Evolutionary conservation across 2,113 vertebrate genomes (phyloP).

Genomic region (Paraplagusia blochii): DNA sequence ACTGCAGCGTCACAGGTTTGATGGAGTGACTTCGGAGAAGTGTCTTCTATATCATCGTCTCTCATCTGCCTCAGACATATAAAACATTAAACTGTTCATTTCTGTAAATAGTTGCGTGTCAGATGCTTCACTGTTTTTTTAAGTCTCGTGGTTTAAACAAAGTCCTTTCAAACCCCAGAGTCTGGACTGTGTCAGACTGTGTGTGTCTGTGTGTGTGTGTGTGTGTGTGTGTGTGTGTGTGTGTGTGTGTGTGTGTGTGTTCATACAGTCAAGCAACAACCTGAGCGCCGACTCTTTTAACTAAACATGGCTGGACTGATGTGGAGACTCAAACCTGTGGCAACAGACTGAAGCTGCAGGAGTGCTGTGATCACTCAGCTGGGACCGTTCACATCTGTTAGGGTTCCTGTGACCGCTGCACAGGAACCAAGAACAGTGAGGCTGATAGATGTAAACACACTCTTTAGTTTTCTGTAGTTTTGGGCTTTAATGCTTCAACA

Average conservation of each 20-base stretch:
- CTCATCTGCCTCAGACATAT: too few relatives aligned
- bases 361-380: constrained; percentile 14
- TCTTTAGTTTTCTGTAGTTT: background rate
- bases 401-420: background rate
- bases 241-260: background rate
- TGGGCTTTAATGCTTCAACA: too few relatives aligned
- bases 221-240: background rate
- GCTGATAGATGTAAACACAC: background rate
- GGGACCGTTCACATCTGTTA: background rate
- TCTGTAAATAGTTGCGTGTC: background rate
- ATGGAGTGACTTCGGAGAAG: too few relatives aligned
- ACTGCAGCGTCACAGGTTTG: too few relatives aligned
- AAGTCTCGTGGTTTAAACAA: background rate
- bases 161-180: background rate
- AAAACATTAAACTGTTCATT: too few relatives aligned
- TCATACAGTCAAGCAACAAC: background rate
- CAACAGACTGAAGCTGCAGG: constrained; percentile 12
- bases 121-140: background rate
- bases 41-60: too few relatives aligned
- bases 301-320: constrained; percentile 24
- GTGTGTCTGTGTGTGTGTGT: background rate
- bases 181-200: constrained; percentile 4
- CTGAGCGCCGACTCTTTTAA: constrained; percentile 11
- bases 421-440: background rate
- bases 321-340: constrained; percentile 15